Base-by-base conservation (phyloP, 2,888 invertebrate genomes). In the Gastrophysa polygoni region DNA sequence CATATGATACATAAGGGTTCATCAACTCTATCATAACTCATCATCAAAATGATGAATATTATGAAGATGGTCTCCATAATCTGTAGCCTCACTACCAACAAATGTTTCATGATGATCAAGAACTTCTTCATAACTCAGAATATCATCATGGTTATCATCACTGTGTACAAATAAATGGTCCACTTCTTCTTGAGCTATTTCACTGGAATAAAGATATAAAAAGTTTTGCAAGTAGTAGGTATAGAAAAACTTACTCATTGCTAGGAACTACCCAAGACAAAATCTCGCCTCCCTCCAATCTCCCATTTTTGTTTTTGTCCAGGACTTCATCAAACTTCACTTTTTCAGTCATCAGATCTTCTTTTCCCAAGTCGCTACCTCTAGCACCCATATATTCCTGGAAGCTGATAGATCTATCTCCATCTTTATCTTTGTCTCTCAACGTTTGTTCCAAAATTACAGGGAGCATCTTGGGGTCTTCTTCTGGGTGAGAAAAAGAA, bases 401-500 rank as follows among this genome's bases (percentile, higher is more conserved):
- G 78, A 97, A 93, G 82, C 89, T 90, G 57, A 99, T 89, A 63
- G 83, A 83, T 0, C 93, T 94, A 84, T 99, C 96, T 14, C 85
- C 84, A 82, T 99, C 89, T 29, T 73, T 81, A 82, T 99, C 98
- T 81, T 93, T 94, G 68, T 96, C 95, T 1, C 87, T 83, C 73
- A 98, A 83, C 0, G 94, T 92, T 82, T 95, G 94, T 73, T 91
- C 85, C 67, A 94, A 79, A 47, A 95, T 87, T 69, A 89, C 82
- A 14, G 89, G 88, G 68, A 92, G 84, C 98, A 98, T 98, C 75
- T 88, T 86, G 28, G 89, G 89, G 80, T 93, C 91, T 80, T 98
- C 96, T 82, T 97, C 96, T 0, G 99, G 98, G 80, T 95, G 95
- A 48, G 92, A 89, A 81, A 98, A 98, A 18, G 91, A 87, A 68